Evolutionary conservation across 2,888 invertebrate genomes (phyloP).

Genomic region (Drosophila cognata): DNA sequence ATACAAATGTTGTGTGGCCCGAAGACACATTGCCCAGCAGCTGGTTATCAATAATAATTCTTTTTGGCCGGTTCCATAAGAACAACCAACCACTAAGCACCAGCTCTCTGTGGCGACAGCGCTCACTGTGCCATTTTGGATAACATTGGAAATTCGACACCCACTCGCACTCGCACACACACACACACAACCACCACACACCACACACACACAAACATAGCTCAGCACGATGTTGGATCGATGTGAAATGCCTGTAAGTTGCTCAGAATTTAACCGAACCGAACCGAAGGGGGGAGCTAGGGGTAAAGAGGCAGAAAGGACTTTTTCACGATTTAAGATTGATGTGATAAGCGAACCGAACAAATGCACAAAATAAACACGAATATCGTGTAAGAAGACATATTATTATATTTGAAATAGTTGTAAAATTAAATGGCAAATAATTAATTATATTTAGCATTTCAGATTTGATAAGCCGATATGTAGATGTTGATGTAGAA

Average conservation of each 20-base stretch:
- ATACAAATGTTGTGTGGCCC: conserved; percentile 79
- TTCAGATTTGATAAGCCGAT: neutral
- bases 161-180: conserved; percentile 1
- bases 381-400: neutral
- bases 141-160: conserved; percentile 52
- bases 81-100: conserved; percentile 59
- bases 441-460: neutral
- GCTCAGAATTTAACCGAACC: neutral
- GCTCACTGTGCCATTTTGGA: conserved; percentile 55
- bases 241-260: conserved; percentile 84
- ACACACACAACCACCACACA: conserved; percentile 3
- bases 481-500: neutral
- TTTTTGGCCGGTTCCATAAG: conserved; percentile 60
- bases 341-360: neutral
- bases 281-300: neutral
- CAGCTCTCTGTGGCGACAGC: conserved; percentile 41
- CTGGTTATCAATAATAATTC: conserved; percentile 67
- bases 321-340: conserved; percentile 8
- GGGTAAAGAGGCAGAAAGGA: neutral
- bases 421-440: neutral
- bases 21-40: conserved; percentile 69
- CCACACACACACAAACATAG: conserved; percentile 35
- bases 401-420: neutral
- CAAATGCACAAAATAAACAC: conserved; percentile 8
- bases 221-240: conserved; percentile 81